Conservation (phyloP, 1,140 invertebrate genomes). For the Temnothorax curvispinosus region DNA sequence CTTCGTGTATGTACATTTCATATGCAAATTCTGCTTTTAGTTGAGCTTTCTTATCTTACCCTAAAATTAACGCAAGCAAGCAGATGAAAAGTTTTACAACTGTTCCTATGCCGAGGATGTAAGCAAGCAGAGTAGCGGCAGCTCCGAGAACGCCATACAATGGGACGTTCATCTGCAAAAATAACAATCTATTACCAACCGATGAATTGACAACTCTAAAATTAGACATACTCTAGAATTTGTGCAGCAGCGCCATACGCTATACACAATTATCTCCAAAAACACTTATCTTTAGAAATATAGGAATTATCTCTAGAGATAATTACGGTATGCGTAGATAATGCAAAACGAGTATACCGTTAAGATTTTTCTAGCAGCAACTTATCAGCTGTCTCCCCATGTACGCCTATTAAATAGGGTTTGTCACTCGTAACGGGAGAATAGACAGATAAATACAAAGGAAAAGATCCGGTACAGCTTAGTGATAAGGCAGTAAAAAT, state of each 20-base stretch:
- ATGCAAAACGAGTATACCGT: conserved; percentile 35
- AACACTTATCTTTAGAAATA: not conserved
- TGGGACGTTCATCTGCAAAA: conserved; percentile 83
- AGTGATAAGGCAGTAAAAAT: conserved; percentile 9
- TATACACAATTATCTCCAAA: conserved; percentile 18
- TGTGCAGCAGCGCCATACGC: not conserved
- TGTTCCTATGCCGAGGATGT: conserved; percentile 81
- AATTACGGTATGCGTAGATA: conserved; percentile 27
- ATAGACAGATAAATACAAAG: not conserved
- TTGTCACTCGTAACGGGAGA: conserved; percentile 16
- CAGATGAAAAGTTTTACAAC: conserved; percentile 78
- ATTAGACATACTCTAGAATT: not conserved
- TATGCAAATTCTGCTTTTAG: not conserved
- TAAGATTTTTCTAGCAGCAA: conserved; percentile 15
- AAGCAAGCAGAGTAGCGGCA: conserved; percentile 78
- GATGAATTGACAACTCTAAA: not conserved
- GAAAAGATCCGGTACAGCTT: not conserved
- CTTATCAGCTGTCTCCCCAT: conserved; percentile 4
- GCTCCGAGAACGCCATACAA: conserved; percentile 82
- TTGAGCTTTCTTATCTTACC: conserved; percentile 70
- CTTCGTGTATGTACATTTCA: not conserved
- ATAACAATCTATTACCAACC: conserved; percentile 41
- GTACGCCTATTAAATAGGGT: conserved; percentile 5
- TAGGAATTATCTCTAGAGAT: conserved; percentile 16
- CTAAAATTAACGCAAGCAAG: conserved; percentile 80